Evolutionary conservation across 2,888 invertebrate genomes (phyloP).

Genomic region (Yponomeuta evonymella): DNA sequence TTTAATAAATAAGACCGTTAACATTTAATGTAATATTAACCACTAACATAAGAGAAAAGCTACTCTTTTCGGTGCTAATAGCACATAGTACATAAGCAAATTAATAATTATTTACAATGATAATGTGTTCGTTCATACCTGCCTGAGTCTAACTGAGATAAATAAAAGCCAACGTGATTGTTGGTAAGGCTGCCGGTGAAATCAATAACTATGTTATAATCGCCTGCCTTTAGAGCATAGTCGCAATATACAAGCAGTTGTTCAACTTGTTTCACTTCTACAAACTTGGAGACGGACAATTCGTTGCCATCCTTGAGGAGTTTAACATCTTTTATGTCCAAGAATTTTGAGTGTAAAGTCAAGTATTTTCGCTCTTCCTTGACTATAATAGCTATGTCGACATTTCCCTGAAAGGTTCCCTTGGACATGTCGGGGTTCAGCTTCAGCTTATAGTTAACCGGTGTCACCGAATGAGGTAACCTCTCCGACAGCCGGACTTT

Average conservation of each 20-base stretch:
- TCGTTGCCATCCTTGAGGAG: slow-evolving; percentile 40
- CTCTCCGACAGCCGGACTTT: slow-evolving; percentile 41
- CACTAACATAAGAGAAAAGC: no score
- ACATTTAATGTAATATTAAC: no score
- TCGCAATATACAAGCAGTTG: slow-evolving; percentile 53
- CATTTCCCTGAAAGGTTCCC: slow-evolving; percentile 51
- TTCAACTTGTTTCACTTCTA: slow-evolving; percentile 47
- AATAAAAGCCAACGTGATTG: slow-evolving; percentile 84
- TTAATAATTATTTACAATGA: no score
- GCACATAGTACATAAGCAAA: no score
- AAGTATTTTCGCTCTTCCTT: slow-evolving; percentile 53
- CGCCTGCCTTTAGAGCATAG: slow-evolving; percentile 39
- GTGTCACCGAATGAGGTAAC: slow-evolving; percentile 45
- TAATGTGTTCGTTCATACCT: slow-evolving; percentile 42
- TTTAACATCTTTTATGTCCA: slow-evolving; percentile 66
- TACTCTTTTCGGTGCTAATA: no score
- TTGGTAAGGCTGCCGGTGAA: slow-evolving; percentile 80
- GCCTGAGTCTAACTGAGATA: slow-evolving; percentile 72
- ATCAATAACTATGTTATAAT: slow-evolving; percentile 73
- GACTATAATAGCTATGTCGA: slow-evolving; percentile 53
- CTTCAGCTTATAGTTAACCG: slow-evolving; percentile 52
- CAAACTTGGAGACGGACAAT: slow-evolving; percentile 41
- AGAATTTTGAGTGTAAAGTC: slow-evolving; percentile 75
- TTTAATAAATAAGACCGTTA: no score
- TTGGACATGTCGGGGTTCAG: slow-evolving; percentile 45